A percentile compares a stretch with the other conserved stretches of the same genome.
phyloP scores from a whole-genome alignment of 2,888 invertebrate species.

The Drosophila recens region DNA sequence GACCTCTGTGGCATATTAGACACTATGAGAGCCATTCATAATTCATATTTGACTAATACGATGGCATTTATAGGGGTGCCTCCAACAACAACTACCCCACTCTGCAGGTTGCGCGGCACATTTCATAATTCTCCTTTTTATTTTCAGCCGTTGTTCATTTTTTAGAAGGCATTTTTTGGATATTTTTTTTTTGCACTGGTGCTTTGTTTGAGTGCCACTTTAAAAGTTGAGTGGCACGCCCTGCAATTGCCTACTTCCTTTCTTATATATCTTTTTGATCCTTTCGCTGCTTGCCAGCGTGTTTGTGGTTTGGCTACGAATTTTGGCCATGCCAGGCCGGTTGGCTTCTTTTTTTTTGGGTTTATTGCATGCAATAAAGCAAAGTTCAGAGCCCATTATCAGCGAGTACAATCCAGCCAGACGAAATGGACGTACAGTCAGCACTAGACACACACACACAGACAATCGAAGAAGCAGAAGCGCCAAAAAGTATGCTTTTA shows the following conservation, averaged over 20 bases:
- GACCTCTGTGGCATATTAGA: slow-evolving; percentile 68
- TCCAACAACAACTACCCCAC: not conserved
- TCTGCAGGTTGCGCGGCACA: slow-evolving; percentile 32
- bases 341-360: not conserved
- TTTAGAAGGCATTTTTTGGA: too few species aligned
- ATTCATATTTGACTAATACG: slow-evolving; percentile 60
- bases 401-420: slow-evolving; percentile 64
- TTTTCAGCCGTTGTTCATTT: slow-evolving; percentile 10
- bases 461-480: slow-evolving; percentile 39
- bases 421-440: slow-evolving; percentile 54
- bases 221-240: slow-evolving; percentile 62
- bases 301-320: slow-evolving; percentile 62
- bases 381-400: slow-evolving; percentile 74
- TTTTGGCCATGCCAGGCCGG: slow-evolving; percentile 38
- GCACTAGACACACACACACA: slow-evolving; percentile 36
- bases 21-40: slow-evolving; percentile 59
- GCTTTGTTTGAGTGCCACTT: slow-evolving; percentile 70
- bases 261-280: slow-evolving; percentile 20
- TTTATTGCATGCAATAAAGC: slow-evolving; percentile 66
- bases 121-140: slow-evolving; percentile 21
- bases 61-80: slow-evolving; percentile 47
- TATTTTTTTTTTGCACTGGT: slow-evolving; percentile 36
- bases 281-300: slow-evolving; percentile 55
- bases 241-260: slow-evolving; percentile 40
- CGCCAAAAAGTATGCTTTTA: slow-evolving; percentile 66